These are phyloP conservation scores for Chloroclystis v-ata DNA, from an alignment of 2,888 invertebrate genomes.

Conservation along the genomic window DNA sequence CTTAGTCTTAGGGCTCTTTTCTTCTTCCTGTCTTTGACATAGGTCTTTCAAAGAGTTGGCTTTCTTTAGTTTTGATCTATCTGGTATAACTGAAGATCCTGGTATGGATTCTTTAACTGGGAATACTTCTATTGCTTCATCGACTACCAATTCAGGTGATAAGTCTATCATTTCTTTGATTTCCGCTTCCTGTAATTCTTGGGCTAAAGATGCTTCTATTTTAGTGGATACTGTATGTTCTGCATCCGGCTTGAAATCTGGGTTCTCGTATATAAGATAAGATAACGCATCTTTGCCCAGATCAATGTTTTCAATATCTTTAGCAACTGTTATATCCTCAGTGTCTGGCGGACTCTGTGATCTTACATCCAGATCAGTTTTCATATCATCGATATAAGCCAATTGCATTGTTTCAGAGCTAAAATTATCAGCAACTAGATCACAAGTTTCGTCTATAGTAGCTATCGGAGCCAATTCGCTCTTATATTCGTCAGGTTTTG, in stretches of 20 bases:
- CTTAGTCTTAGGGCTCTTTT: conserved; percentile 54
- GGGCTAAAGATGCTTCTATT: conserved; percentile 48
- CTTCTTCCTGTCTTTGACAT: conserved; percentile 37
- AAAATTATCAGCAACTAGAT: conserved; percentile 46
- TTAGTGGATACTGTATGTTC: conserved; percentile 26
- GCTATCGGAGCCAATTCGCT: conserved; percentile 64
- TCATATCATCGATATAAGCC: conserved; percentile 55
- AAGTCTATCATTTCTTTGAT: conserved; percentile 59
- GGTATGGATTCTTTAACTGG: conserved; percentile 49
- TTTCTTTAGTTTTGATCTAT: conserved; percentile 63
- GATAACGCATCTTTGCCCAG: conserved; percentile 67
- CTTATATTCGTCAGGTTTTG: conserved; percentile 45
- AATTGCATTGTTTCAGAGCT: conserved; percentile 36
- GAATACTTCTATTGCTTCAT: conserved; percentile 55
- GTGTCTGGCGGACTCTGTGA: conserved; percentile 1
- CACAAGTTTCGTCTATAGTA: conserved; percentile 62
- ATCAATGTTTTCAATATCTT: conserved; percentile 49
- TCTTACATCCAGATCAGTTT: conserved; percentile 26
- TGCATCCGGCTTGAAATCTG: conserved; percentile 42
- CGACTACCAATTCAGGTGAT: conserved; percentile 66
- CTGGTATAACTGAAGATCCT: conserved; percentile 55
- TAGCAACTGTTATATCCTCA: conserved; percentile 26
- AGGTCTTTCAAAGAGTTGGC: conserved; percentile 64
- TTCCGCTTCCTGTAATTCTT: conserved; percentile 62
- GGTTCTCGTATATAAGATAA: conserved; percentile 58